Conservation (phyloP, 2,797 vertebrate genomes). For the Loriculus beryllinus region DNA sequence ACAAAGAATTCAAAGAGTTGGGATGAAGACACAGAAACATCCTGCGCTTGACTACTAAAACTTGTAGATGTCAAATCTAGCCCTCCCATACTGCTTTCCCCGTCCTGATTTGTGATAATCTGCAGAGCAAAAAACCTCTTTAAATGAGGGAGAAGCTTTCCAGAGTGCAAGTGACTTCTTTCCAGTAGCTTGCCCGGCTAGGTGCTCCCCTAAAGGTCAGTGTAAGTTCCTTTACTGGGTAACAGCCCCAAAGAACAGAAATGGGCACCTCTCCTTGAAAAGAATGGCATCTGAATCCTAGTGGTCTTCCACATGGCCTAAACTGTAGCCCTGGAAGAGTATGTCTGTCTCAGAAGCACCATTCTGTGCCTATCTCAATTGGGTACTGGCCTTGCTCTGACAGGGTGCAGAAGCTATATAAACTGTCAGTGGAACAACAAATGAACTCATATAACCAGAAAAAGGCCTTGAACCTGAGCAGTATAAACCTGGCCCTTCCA, state of each 20-base stretch:
- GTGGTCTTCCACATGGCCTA: not conserved
- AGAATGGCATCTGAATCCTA: not conserved
- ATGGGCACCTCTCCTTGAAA: not conserved
- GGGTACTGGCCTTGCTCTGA: not conserved
- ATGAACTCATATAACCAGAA: not conserved
- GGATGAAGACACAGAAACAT: not conserved
- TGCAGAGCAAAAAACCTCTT: not conserved
- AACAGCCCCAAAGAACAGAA: not conserved
- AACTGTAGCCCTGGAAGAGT: not conserved
- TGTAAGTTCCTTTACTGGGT: not conserved
- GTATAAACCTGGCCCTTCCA: not conserved
- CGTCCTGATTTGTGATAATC: not conserved
- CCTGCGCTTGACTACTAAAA: not conserved
- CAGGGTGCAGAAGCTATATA: not conserved
- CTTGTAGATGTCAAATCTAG: not conserved
- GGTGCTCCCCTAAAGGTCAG: not conserved
- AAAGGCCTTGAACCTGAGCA: not conserved
- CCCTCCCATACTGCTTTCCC: not conserved
- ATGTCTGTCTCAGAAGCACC: not conserved
- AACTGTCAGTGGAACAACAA: not conserved
- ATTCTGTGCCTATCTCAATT: not conserved
- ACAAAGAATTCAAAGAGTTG: constrained; percentile 6
- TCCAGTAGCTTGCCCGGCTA: not conserved
- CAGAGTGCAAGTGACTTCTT: not conserved
- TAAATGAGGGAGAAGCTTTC: not conserved